These are phyloP conservation scores for Ceyx cyanopectus DNA, from an alignment of 2,113 vertebrate genomes.

Conservation along the genomic window DNA sequence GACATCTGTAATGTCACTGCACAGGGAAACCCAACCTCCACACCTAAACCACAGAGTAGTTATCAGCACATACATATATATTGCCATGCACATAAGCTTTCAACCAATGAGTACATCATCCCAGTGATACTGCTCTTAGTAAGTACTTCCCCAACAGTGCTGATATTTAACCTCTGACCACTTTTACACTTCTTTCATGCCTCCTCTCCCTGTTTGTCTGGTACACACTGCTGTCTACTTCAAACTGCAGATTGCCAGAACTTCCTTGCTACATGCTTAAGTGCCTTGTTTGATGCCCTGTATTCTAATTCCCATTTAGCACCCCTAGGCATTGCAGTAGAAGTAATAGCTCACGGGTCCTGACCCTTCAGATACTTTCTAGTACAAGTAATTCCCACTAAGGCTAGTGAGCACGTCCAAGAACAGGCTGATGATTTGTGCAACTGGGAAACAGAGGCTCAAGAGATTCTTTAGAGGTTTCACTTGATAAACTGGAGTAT, in stretches of 20 bases:
- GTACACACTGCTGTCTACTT: neutral
- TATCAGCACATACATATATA: neutral
- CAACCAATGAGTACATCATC: neutral
- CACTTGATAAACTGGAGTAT: slow-evolving; percentile 45
- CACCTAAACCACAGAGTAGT: neutral
- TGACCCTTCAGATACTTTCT: slow-evolving; percentile 27
- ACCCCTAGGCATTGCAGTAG: neutral
- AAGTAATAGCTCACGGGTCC: neutral
- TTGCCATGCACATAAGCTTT: neutral
- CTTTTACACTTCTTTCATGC: neutral
- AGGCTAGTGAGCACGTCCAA: neutral
- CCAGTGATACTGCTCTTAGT: neutral
- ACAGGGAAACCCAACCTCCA: neutral
- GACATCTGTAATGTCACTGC: slow-evolving; percentile 22
- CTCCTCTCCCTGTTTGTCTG: neutral
- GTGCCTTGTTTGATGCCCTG: neutral
- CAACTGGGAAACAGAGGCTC: slow-evolving; percentile 15
- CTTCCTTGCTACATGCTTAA: neutral
- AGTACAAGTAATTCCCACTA: neutral
- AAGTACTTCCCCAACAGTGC: neutral
- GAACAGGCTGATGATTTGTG: slow-evolving; percentile 34
- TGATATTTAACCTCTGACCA: neutral
- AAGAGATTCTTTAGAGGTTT: slow-evolving; percentile 60
- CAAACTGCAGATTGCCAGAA: neutral
- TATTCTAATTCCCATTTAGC: slow-evolving; percentile 19